These are phyloP conservation scores for Ramphastos sulfuratus DNA, from an alignment of 2,113 vertebrate genomes.

Conservation along the genomic window DNA sequence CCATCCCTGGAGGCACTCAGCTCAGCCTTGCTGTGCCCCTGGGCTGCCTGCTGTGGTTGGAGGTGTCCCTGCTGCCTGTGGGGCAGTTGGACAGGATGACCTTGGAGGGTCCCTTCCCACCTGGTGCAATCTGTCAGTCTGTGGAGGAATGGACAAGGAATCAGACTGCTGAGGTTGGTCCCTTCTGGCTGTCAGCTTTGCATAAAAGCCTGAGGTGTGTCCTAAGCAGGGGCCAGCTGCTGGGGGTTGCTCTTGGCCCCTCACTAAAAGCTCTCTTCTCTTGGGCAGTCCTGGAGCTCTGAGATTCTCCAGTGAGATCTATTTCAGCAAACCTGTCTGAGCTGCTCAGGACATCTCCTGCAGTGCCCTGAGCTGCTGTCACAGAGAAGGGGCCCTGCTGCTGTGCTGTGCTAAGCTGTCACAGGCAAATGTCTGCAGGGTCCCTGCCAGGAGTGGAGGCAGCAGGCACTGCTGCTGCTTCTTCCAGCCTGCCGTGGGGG, in stretches of 20 bases:
- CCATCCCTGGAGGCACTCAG: no score
- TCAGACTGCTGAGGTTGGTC: background rate
- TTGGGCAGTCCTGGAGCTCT: background rate
- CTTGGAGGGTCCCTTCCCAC: no score
- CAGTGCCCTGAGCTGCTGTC: background rate
- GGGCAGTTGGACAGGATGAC: no score
- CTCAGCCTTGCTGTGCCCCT: no score
- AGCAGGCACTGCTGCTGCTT: slow-evolving; percentile 22
- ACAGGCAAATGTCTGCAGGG: background rate
- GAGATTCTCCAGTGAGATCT: background rate
- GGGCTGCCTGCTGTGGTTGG: no score
- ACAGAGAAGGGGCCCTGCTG: background rate
- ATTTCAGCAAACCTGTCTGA: background rate
- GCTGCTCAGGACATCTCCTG: background rate
- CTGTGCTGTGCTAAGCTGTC: background rate
- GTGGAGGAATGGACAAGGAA: background rate
- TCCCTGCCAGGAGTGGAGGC: slow-evolving; percentile 2
- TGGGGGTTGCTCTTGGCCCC: background rate
- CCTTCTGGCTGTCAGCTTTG: background rate
- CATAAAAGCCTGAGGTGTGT: background rate
- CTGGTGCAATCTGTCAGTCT: no score
- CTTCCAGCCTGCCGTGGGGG: background rate
- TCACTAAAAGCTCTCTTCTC: background rate
- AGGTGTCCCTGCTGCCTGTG: no score
- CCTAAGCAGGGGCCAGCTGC: background rate